Evolutionary conservation across 2,888 invertebrate species (phyloP), one percentile per base, ranked within the genome.

Genomic region (Dorcus hopei): DNA sequence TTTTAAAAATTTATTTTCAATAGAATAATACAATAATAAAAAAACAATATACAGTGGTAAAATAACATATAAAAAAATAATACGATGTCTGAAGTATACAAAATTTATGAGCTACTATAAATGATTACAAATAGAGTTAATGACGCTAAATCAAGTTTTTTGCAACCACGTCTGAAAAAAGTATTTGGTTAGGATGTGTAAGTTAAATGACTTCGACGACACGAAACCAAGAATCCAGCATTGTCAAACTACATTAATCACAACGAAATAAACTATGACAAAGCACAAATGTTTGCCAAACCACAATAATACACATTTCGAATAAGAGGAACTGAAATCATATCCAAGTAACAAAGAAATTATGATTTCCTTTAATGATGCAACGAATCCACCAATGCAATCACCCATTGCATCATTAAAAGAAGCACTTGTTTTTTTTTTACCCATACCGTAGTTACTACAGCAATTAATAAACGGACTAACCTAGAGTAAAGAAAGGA

Each of bases 401-500:
- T 33, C 26, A 4, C 1, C 3, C 26, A 4, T 33, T 33, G 26
- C 26, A 7, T 33, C 26, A 33, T 33, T 33, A 33, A 33, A 33
- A 33, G 26, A 33, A 33, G 26, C 26, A 33, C 26, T 33, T 33
- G 14, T 33, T 33, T 33, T 33, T 33, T 33, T 33, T 33, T 33
- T 45, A 45, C 45, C 45, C 14, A 45, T 45, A 45, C 45, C 45
- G 23, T 16, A 45, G 45, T 45, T 45, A 45, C 23, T 45, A 33
- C 26, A 45, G 14, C 19, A 19, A 45, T 19, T 11, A 45, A 16
- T 16, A 45, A 45, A 45, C 23, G 45, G 14, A 57, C 51, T 47
- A 58, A 58, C 49, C 58, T 52, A 58, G 43, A 58, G 14, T 52
- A 53, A 51, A 65, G 62, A 65, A 61, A 67, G 68, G 68, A 68